Evolutionary conservation across 2,797 vertebrate genomes (phyloP).

Genomic region (Trachurus trachurus): DNA sequence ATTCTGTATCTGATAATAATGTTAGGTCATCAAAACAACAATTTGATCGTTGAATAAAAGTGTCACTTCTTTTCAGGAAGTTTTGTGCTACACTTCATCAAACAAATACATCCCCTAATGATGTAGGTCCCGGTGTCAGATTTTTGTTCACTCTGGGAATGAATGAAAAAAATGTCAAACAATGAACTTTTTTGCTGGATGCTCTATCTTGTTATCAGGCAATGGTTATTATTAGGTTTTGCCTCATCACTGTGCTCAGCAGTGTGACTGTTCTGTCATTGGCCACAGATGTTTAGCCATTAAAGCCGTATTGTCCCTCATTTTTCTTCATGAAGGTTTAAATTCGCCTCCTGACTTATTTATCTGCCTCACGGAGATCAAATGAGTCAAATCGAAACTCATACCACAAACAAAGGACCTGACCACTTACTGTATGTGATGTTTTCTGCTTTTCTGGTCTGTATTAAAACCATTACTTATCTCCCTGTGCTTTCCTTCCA

Average conservation of each 20-base stretch:
- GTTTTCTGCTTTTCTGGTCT: slow-evolving; percentile 9
- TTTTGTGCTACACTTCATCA: neutral
- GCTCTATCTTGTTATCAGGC: slow-evolving; percentile 45
- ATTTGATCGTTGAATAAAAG: slow-evolving; percentile 10
- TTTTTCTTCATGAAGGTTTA: slow-evolving; percentile 48
- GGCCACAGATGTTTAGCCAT: slow-evolving; percentile 51
- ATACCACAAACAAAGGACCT: neutral
- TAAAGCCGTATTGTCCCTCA: slow-evolving; percentile 27
- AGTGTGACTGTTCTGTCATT: slow-evolving; percentile 58
- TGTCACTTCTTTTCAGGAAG: neutral
- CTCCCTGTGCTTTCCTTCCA: slow-evolving; percentile 69
- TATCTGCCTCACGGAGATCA: slow-evolving; percentile 29
- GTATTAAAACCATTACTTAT: slow-evolving; percentile 16
- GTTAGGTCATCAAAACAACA: slow-evolving; percentile 16
- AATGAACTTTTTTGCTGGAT: slow-evolving; percentile 13
- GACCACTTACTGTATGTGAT: neutral
- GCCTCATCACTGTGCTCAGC: slow-evolving; percentile 42
- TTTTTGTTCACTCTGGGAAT: slow-evolving; percentile 15
- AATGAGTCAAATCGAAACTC: slow-evolving; percentile 25
- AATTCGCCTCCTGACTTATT: slow-evolving; percentile 28
- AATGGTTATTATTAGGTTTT: slow-evolving; percentile 55
- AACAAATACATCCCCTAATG: neutral
- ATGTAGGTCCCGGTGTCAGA: neutral
- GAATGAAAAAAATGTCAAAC: slow-evolving; percentile 9
- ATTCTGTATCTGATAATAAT: slow-evolving; percentile 18